Percentiles rank a stretch among this genome's conserved stretches.
Evolutionary conservation across 2,888 invertebrate genomes (phyloP).

Genomic region (Synanthedon myopaeformis): DNA sequence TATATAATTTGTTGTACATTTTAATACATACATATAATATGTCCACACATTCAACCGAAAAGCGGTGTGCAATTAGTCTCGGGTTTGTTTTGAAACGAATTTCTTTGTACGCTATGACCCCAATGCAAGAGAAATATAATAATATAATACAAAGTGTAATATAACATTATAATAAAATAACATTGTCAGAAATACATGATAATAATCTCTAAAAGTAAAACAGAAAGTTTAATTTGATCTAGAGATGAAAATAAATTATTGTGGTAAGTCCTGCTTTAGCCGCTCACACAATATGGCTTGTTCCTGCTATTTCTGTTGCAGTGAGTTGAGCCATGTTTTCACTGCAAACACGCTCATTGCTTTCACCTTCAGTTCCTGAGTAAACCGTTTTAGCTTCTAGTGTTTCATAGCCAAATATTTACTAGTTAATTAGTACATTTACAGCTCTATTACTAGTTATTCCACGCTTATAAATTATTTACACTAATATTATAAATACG

Average conservation of each 20-base stretch:
- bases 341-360: constrained; percentile 41
- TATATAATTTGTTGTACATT: too few relatives aligned
- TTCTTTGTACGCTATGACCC: too few relatives aligned
- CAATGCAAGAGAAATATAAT: too few relatives aligned
- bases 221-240: constrained; percentile 39
- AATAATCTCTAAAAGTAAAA: constrained; percentile 47
- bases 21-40: too few relatives aligned
- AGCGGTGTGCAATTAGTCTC: too few relatives aligned
- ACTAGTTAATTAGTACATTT: not conserved
- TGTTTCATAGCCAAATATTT: not conserved
- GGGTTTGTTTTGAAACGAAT: too few relatives aligned
- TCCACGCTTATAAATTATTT: too few relatives aligned
- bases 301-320: constrained; percentile 37
- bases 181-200: constrained; percentile 21
- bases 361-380: constrained; percentile 34
- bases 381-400: constrained; percentile 10
- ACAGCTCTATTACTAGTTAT: not conserved
- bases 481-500: too few relatives aligned
- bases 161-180: too few relatives aligned
- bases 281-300: constrained; percentile 31
- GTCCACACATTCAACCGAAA: too few relatives aligned
- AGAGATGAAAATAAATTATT: constrained; percentile 50
- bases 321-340: constrained; percentile 30
- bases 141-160: too few relatives aligned
- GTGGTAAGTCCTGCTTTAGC: constrained; percentile 20